Evolutionary conservation across 2,888 invertebrate species (phyloP).

Genomic region (Dicyrtomina minuta): DNA sequence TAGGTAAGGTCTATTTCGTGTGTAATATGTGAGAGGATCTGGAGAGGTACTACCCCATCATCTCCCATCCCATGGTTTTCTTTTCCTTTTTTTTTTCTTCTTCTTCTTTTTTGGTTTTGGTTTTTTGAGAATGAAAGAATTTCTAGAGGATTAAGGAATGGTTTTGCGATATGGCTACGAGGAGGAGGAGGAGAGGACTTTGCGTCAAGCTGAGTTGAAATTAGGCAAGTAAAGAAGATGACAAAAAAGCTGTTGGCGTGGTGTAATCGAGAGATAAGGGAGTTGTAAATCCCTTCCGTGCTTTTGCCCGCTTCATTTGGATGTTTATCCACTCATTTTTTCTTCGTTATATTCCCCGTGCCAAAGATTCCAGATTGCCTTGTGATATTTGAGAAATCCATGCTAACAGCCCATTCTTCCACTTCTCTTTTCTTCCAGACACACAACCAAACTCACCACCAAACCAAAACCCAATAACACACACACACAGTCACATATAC

Average conservation of each 20-base stretch:
- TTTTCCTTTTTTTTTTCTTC: too few species aligned
- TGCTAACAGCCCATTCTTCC: slow-evolving; percentile 31
- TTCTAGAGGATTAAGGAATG: slow-evolving; percentile 27
- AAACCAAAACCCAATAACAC: neutral
- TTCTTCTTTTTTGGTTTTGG: too few species aligned
- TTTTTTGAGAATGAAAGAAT: slow-evolving; percentile 24
- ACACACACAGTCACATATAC: neutral
- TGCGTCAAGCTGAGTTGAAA: slow-evolving; percentile 42
- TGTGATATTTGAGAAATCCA: slow-evolving; percentile 41
- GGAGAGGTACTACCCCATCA: too few species aligned
- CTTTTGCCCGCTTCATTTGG: slow-evolving; percentile 47
- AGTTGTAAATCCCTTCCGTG: slow-evolving; percentile 51
- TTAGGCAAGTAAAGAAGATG: slow-evolving; percentile 49
- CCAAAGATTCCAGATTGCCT: slow-evolving; percentile 50
- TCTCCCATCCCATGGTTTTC: too few species aligned
- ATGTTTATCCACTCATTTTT: slow-evolving; percentile 54
- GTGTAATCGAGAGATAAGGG: slow-evolving; percentile 54
- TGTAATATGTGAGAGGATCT: too few species aligned
- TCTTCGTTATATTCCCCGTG: slow-evolving; percentile 52
- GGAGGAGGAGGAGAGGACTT: neutral
- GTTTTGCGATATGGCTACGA: slow-evolving; percentile 23
- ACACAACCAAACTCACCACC: neutral
- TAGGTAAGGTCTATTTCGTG: too few species aligned
- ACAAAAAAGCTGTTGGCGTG: slow-evolving; percentile 53
- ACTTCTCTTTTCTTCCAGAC: neutral